A percentile compares a stretch with the other conserved stretches of the same genome.
Evolutionary conservation across 2,888 invertebrate species (phyloP).

Genomic region (Agrochola litura): DNA sequence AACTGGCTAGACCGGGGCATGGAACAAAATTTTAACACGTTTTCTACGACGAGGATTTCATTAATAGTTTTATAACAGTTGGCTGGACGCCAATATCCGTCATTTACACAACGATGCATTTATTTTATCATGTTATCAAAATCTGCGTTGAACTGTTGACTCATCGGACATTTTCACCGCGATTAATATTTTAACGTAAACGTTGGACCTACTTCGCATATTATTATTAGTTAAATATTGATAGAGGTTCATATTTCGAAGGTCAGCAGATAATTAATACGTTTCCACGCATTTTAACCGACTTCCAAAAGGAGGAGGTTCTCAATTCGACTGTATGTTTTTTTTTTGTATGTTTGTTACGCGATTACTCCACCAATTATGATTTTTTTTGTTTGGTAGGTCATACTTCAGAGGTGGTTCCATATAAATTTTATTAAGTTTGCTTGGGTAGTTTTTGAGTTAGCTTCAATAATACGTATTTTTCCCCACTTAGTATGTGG

Average conservation of each 20-base stretch:
- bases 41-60: slow-evolving; percentile 41
- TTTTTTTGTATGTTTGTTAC: no score
- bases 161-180: slow-evolving; percentile 22
- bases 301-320: no score
- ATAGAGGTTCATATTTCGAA: slow-evolving; percentile 8
- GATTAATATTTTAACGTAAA: slow-evolving; percentile 38
- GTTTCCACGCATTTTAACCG: not conserved
- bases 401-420: no score
- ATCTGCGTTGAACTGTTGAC: slow-evolving; percentile 52
- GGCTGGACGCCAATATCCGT: slow-evolving; percentile 64
- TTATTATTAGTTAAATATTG: not conserved
- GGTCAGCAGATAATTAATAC: slow-evolving; percentile 8
- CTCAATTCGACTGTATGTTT: no score
- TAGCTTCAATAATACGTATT: no score
- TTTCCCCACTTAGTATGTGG: no score
- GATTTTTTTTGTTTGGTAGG: no score
- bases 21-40: not conserved
- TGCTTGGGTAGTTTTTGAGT: no score
- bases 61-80: slow-evolving; percentile 63
- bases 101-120: slow-evolving; percentile 47
- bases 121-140: slow-evolving; percentile 56
- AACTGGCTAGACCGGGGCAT: not conserved
- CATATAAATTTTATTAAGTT: no score
- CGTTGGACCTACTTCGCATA: not conserved
- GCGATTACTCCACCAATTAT: no score